Evolutionary conservation across 2,888 invertebrate genomes (phyloP), one percentile per base, ranked within the genome.

Genomic region (Glyphotaelius pellucidus): DNA sequence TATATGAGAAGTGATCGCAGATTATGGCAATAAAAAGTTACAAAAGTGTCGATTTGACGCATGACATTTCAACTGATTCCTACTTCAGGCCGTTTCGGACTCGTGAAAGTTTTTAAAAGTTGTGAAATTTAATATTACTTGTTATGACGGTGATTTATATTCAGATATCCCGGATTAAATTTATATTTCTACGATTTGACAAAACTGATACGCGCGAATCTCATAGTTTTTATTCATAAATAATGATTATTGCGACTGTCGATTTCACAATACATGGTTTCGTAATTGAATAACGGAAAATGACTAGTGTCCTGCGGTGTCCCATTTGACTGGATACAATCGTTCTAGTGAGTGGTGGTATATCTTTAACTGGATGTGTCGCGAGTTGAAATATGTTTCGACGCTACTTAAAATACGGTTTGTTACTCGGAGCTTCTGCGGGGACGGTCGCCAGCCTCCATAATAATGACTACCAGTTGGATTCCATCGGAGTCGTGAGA

Each of bases 401-500:
- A 84, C 88, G 91, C 30, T 92, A 90, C 86, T 32, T 93, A 9
- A 93, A 93, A 84, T 92, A 89, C 31, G 92, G 93, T 32, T 47
- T 91, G 31, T 32, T 91, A 25, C 81, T 80, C 11, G 93, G 81
- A 25, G 80, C 90, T 31, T 89, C 92, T 31, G 89, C 80, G n/a
- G 93, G 92, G 47, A 81, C 91, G 19, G 38, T 84, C 5, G 86
- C 79, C 11, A 91, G 93, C 52, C 67, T 93, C 2, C 86, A 91
- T 42, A 92, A 80, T 30, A 91, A 98, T 94, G 97, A 98, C 94
- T 97, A 97, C 94, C 97, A 98, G 94, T 94, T 97, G 87, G 97
- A 98, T 95, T 97, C 98, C 1, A 96, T 98, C 94, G 99, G 99
- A n/a, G 96, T 98, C 85, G 97, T 99, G 14, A 96, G 99, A 93